These are phyloP conservation scores for Rhagium mordax DNA, from an alignment of 2,888 invertebrate genomes.

Conservation along the genomic window DNA sequence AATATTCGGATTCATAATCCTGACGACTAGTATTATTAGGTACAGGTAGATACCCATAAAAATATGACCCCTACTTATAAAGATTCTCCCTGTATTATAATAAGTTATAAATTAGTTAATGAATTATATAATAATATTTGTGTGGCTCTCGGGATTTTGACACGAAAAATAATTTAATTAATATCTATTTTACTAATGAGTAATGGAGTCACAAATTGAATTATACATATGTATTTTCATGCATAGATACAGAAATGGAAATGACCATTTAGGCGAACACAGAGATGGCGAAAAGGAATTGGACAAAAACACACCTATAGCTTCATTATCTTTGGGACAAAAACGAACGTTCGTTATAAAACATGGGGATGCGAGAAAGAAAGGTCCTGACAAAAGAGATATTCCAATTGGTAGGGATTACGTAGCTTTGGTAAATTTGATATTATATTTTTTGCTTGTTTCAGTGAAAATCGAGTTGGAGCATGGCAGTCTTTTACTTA, in stretches of 20 bases:
- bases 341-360: constrained; percentile 77
- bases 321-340: constrained; percentile 79
- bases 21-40: too few species aligned
- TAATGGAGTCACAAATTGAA: too few species aligned
- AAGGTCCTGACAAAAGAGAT: constrained; percentile 69
- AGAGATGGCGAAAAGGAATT: constrained; percentile 81
- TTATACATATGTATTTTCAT: neutral
- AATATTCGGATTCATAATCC: too few species aligned
- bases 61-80: too few species aligned
- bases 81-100: too few species aligned
- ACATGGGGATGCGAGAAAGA: constrained; percentile 74
- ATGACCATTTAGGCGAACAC: constrained; percentile 81
- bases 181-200: too few species aligned
- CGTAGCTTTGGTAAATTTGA: constrained; percentile 11
- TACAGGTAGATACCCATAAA: too few species aligned
- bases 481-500: constrained; percentile 78
- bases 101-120: too few species aligned
- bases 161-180: too few species aligned
- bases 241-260: constrained; percentile 77
- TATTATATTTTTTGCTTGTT: constrained; percentile 50
- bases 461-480: constrained; percentile 75
- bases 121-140: too few species aligned
- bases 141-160: too few species aligned
- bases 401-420: constrained; percentile 69
- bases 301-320: constrained; percentile 76